A percentile compares a stretch with the other conserved stretches of the same genome.
Conservation (phyloP, 2,888 invertebrate genomes). For the Drosophila recens region DNA sequence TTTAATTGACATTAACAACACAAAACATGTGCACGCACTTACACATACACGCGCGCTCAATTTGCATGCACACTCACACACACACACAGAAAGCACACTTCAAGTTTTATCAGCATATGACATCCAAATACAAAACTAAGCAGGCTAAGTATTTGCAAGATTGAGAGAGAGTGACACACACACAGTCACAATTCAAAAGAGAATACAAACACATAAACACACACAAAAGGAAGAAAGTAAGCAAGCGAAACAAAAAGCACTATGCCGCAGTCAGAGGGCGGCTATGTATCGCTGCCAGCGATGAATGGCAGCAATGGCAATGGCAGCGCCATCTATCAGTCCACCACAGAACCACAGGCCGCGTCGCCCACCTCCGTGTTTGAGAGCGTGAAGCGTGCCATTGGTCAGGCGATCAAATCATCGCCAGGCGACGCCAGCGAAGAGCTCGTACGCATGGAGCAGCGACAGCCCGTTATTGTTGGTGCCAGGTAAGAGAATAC, state of each 20-base stretch:
- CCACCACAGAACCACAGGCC: slow-evolving; percentile 84
- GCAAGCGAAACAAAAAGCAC: slow-evolving; percentile 21
- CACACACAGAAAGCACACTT: slow-evolving; percentile 34
- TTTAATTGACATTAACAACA: slow-evolving; percentile 38
- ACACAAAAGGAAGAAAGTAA: slow-evolving; percentile 27
- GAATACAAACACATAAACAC: slow-evolving; percentile 19
- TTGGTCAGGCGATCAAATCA: slow-evolving; percentile 85
- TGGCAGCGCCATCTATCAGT: slow-evolving; percentile 85
- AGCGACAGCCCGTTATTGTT: slow-evolving; percentile 83
- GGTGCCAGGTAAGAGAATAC: slow-evolving; percentile 84
- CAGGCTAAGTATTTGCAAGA: slow-evolving; percentile 60
- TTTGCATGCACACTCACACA: slow-evolving; percentile 21
- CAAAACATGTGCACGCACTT: slow-evolving; percentile 33
- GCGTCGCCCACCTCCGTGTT: slow-evolving; percentile 84
- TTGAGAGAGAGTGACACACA: slow-evolving; percentile 31
- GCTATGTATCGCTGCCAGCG: slow-evolving; percentile 84
- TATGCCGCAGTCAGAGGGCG: slow-evolving; percentile 85
- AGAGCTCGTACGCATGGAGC: slow-evolving; percentile 82
- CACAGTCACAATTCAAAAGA: slow-evolving; percentile 3
- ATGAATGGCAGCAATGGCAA: slow-evolving; percentile 82
- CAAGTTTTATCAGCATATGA: slow-evolving; percentile 30
- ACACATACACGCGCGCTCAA: slow-evolving; percentile 15
- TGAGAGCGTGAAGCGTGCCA: slow-evolving; percentile 84
- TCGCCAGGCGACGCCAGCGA: slow-evolving; percentile 81
- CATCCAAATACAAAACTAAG: slow-evolving; percentile 19